Percentiles rank a stretch among this genome's conserved stretches.
Evolutionary conservation across 1,140 invertebrate species (phyloP).

Genomic region (Drosophila suzukii): DNA sequence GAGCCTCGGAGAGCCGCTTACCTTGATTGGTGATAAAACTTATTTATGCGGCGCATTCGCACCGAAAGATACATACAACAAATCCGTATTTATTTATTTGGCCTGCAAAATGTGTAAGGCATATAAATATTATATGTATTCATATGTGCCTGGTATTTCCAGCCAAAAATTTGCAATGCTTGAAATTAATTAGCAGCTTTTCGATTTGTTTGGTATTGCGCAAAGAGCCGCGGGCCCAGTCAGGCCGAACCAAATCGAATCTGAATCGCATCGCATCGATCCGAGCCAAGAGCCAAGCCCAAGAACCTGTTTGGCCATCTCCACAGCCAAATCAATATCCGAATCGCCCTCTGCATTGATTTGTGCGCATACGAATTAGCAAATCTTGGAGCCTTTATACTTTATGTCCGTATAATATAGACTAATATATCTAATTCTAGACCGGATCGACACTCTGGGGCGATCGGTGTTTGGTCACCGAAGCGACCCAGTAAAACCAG

Average conservation of each 20-base stretch:
- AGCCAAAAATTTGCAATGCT: slow-evolving; percentile 69
- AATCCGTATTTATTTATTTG: slow-evolving; percentile 56
- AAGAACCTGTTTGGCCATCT: slow-evolving; percentile 43
- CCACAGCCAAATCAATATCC: slow-evolving; percentile 9
- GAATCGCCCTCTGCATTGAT: slow-evolving; percentile 36
- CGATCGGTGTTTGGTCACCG: slow-evolving; percentile 27
- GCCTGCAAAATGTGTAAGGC: slow-evolving; percentile 50
- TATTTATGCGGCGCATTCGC: slow-evolving; percentile 71
- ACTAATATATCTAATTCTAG: slow-evolving; percentile 72
- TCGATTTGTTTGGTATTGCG: slow-evolving; percentile 68
- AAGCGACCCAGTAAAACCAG: slow-evolving; percentile 48
- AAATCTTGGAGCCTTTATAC: slow-evolving; percentile 40
- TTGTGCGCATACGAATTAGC: slow-evolving; percentile 67
- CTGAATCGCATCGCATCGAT: background rate
- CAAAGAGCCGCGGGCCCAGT: slow-evolving; percentile 48
- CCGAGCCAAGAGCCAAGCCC: slow-evolving; percentile 10
- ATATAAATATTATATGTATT: slow-evolving; percentile 61
- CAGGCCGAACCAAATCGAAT: slow-evolving; percentile 31
- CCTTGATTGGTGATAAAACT: slow-evolving; percentile 80
- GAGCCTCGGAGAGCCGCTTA: slow-evolving; percentile 61
- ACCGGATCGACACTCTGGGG: slow-evolving; percentile 50
- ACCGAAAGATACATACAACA: slow-evolving; percentile 40
- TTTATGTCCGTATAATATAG: slow-evolving; percentile 44
- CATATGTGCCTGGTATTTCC: slow-evolving; percentile 64
- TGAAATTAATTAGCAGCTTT: slow-evolving; percentile 71